Evolutionary conservation across 2,797 vertebrate species (phyloP), one percentile per base, ranked within the genome.

Genomic region (Staurois parvus): DNA sequence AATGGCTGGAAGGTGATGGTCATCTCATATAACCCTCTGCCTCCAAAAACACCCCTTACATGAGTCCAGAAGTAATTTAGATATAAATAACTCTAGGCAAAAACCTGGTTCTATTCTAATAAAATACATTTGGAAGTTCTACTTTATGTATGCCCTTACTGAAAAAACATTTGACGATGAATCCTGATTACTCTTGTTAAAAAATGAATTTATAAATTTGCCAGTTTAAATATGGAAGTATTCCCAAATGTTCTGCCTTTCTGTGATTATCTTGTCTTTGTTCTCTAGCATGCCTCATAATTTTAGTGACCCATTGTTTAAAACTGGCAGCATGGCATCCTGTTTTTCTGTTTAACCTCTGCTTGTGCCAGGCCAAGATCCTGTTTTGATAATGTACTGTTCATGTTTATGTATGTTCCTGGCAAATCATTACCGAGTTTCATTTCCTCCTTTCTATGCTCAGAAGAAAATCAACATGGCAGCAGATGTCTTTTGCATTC

Each of bases 381-480:
- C 69, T 40, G 79, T 62, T 81, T 32, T 72, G 56, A 81, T 73
- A 37, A 81, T 81, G 30, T 30, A 52, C 48, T 73, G 34, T 62
- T 52, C n/a, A 64, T 84, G 59, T 84, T 84, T 74, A 24, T 52
- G 56, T 48, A 40, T 56, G 29, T 67, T 85, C 37, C 69, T 70
- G 67, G 69, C 76, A 79, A 79, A 74, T 74, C 66, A 37, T 59
- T 64, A 62, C 67, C 48, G n/a, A 67, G n/a, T 40, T 80, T 74
- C n/a, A 68, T 75, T 75, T 74, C 66, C 42, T 75, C 75, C 29
- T 75, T 74, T 68, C 34, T 72, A 80, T 80, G 70, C 70, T 67
- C 59, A 75, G 52, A 85, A 80, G 77, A 74, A 75, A 80, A 68
- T 68, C 70, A 52, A 15, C 70, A 85, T 64, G 70, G 62, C 77